Conservation (phyloP, 2,113 vertebrate species). For the Elachura formosa region DNA sequence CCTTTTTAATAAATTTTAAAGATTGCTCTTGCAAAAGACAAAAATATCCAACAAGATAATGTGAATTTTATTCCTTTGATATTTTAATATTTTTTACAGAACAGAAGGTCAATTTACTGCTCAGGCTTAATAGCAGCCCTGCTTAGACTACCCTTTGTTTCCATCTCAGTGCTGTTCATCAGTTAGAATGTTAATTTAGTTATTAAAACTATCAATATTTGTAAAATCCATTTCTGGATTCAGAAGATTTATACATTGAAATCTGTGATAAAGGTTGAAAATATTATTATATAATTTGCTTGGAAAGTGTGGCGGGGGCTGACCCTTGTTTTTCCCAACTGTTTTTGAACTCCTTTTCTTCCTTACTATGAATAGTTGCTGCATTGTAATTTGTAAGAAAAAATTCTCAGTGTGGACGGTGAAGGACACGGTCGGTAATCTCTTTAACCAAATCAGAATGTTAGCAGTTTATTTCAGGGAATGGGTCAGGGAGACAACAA, state of each 20-base stretch:
- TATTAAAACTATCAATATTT: background rate
- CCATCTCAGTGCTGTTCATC: accelerated
- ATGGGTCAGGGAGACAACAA: no score
- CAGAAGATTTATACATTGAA: background rate
- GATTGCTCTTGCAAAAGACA: background rate
- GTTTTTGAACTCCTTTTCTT: background rate
- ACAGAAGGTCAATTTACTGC: slow-evolving; percentile 17
- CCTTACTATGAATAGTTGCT: background rate
- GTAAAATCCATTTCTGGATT: background rate
- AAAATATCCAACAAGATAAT: background rate
- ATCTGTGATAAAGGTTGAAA: background rate
- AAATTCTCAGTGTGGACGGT: no score
- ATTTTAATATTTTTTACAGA: background rate
- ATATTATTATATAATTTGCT: background rate
- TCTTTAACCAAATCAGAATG: no score
- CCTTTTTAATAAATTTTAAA: slow-evolving; percentile 1
- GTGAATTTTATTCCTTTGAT: background rate
- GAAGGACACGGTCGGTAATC: no score
- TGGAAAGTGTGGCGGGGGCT: background rate
- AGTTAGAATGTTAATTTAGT: background rate
- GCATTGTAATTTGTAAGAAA: no score
- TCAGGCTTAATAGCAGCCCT: background rate
- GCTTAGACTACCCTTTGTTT: background rate
- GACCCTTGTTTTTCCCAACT: background rate
- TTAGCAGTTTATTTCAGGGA: no score